Base-by-base conservation (phyloP, 2,888 invertebrate genomes). In the Dioctria linearis region DNA sequence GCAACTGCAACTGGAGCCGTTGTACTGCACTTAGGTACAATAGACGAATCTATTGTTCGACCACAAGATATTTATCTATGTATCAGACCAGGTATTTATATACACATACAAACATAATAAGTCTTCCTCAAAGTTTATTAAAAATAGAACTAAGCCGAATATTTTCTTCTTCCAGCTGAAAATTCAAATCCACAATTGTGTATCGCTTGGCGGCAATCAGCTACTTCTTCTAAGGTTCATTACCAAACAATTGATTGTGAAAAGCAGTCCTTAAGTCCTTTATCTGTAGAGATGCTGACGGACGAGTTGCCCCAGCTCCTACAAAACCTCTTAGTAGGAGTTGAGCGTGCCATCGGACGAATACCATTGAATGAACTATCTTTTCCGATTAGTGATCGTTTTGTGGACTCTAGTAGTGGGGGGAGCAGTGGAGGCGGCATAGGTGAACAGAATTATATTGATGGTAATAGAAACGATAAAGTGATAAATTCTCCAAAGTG, bases 281-380 rank as follows among this genome's bases (percentile, higher is more conserved):
- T 88, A 84, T 85, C 87, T 83, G 86, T 88, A 83, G 88, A 90
- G 84, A 88, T 88, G 85, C 84, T 87, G 85, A 85, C 87, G 82
- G 90, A 90, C 83, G 91, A 92, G 83, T 87, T 93, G 83, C 92
- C 93, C 67, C 91, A 92, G 84, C 90, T 93, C 83, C 90, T 94
- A 84, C 92, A 92, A 86, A 92, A 91, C 85, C 89, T 94, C 78
- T 89, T 94, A 73, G 91, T 94, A 78, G 92, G 93, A 80, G 93
- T 94, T 78, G 94, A 94, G 87, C 91, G 92, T 81, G 93, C 92
- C 83, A 92, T 94, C 85, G 92, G 92, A 85, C 90, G 93, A 82
- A 91, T 94, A 83, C 91, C 92, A 82, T 87, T 93, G 83, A 93
- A 93, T 87, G 93, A 93, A 84, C 88, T 93, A 80, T 90, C 91